A percentile compares a stretch with the other conserved stretches of the same genome.
Conservation (phyloP, 2,113 vertebrate genomes). For the Sinocyclocheilus anshuiensis region DNA sequence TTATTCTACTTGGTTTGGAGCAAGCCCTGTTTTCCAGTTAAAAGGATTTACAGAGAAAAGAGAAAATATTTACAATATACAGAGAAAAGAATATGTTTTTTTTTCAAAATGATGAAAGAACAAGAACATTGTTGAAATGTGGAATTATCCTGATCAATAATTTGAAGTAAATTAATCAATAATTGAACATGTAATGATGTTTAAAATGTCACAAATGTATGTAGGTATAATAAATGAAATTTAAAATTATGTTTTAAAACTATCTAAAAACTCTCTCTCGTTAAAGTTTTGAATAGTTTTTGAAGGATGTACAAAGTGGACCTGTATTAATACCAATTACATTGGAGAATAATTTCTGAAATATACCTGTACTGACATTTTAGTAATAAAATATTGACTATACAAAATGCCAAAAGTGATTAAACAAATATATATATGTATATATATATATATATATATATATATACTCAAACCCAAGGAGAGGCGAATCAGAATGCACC, state of each 20-base stretch:
- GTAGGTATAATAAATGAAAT: background rate
- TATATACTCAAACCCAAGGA: conserved; percentile 90
- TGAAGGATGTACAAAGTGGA: background rate
- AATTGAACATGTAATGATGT: background rate
- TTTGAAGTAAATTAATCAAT: background rate
- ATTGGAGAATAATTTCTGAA: background rate
- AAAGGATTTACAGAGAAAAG: background rate
- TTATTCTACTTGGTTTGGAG: background rate
- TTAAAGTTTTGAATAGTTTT: background rate
- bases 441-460: no score
- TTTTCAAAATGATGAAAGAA: no score
- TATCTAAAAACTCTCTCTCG: no score
- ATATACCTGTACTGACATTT: no score
- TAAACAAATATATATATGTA: no score
- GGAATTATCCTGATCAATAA: background rate
- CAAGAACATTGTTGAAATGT: background rate
- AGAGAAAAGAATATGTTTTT: no score
- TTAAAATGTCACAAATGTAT: background rate
- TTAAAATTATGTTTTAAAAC: no score
- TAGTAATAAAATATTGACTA: no score
- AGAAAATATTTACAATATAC: no score
- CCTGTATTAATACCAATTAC: background rate
- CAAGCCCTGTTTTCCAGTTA: background rate
- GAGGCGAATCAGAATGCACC: conserved; percentile 89
- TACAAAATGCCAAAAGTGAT: no score